Base-by-base conservation (phyloP, 2,888 invertebrate genomes). In the Drosophila mayaguana region DNA sequence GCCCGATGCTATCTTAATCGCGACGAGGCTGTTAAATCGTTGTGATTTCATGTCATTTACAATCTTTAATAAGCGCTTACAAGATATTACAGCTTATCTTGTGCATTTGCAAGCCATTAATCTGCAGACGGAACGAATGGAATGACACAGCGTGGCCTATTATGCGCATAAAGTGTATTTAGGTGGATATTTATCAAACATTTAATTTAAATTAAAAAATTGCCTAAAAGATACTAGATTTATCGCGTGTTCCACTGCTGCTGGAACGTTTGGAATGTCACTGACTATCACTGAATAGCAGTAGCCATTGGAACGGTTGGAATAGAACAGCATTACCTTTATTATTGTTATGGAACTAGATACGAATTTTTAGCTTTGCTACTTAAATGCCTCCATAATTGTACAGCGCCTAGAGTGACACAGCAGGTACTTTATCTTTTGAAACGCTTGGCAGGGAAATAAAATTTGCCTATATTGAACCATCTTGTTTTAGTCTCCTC, bases 21-120 rank as follows among this genome's bases (percentile, higher is more conserved):
- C 62, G 54, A 63, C 61, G 50, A 61, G 60, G 32, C 72, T 73
- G 73, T 60, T 70, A 73, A 82, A 82, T 75, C 82, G 78, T 67
- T 83, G 66, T 68, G 83, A 83, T 76, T 53, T 36, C 51, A 68
- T 88, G 75, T 82, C 77, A 77, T 83, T 83, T 83, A 83, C 80
- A 70, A 72, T 86, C 68, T 80, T 85, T 77, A 87, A 83, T 84
- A 87, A 71, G 68, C 66, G 72, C 84, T 72, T 72, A 69, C 63
- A 80, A 38, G 59, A 20, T 56, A 40, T 34, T 38, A 22, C 34
- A 34, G 7, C 54, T 65, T 65, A 57, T 65, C 60, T 42, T 20
- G 1, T 32, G 16, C 57, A 50, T 34, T 38, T 40, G 67, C 48
- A 48, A 36, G 70, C 25, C 16, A 9, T 32, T 62, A 18, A 57